Base-by-base conservation (phyloP, 1,140 invertebrate species). In the Aphis craccivora region DNA sequence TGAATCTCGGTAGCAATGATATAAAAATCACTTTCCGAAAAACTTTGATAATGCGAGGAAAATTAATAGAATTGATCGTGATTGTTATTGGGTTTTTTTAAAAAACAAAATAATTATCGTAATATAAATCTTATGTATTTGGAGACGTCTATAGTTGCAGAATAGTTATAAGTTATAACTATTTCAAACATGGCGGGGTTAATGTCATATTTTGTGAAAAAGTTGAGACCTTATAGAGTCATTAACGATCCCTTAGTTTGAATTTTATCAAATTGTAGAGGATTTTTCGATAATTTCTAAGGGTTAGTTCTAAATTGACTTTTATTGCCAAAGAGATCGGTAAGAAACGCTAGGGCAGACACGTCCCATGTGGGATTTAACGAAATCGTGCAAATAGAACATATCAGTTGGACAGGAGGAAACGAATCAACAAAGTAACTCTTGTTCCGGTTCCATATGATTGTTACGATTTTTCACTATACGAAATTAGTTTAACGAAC, bases 341-440 rank as follows among this genome's bases (percentile, higher is more conserved):
- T 14, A 67, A 7, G 88, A 48, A 35, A 84, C 76, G 35, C 45
- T 51, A 37, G 76, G 91, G 91, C 51, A 48, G 43, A 84, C 76
- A 92, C 91, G 91, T 92, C 30, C 91, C 91, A 92, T 45, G 40
- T 48, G 91, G 91, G 91, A 92, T 53, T 83, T 93, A 86, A 84
- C 91, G 22, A 40, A 93, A 93, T 93, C 91, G 91, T 86, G 81
- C 81, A 93, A 93, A 92, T 92, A 84, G 60, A 93, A 83, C 91
- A 84, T 55, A 84, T 55, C 23, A 55, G 91, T 7, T n/a, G 81
- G 81, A 86, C 76, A 51, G 35, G 25, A 51, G 76, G 51, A 93
- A 86, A 93, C 91, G 81, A 93, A 93, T 93, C 91, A 93, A 93
- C 91, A 93, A 86, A 84, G 81, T 86, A 86, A 53, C 91, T 86